Evolutionary conservation across 2,888 invertebrate genomes (phyloP).

Genomic region (Lacanobia oleracea): DNA sequence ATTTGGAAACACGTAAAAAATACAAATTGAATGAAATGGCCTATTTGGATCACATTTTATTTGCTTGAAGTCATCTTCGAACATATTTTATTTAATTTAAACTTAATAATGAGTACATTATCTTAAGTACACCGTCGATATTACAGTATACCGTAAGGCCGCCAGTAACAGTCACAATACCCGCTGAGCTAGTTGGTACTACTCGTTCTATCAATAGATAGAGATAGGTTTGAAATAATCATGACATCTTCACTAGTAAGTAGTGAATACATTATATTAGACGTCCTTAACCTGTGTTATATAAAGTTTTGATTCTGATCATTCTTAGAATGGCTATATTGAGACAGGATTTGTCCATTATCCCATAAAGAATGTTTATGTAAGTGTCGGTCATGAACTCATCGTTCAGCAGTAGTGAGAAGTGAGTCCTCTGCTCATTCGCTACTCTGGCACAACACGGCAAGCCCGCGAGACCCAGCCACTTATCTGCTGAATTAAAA

Average conservation of each 20-base stretch:
- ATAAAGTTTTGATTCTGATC: too few species aligned
- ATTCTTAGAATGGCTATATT: not conserved
- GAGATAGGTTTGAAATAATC: not conserved
- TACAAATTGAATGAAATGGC: not conserved
- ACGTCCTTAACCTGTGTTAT: not conserved
- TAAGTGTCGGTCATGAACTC: not conserved
- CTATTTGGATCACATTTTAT: not conserved
- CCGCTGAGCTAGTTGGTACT: too few species aligned
- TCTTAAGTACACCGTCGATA: too few species aligned
- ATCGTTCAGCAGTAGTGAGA: not conserved
- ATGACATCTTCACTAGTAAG: not conserved
- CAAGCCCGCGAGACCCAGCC: constrained; percentile 50
- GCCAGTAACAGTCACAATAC: too few species aligned
- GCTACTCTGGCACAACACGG: constrained; percentile 19
- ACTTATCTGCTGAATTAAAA: constrained; percentile 69
- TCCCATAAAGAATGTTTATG: not conserved
- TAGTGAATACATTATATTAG: not conserved
- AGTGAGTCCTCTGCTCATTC: constrained; percentile 28
- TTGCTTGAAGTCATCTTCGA: not conserved
- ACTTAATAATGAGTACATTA: too few species aligned
- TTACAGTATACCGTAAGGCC: too few species aligned
- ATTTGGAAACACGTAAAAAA: not conserved
- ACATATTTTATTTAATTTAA: too few species aligned
- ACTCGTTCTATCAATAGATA: too few species aligned
- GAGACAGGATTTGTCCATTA: constrained; percentile 5